Evolutionary conservation across 2,113 vertebrate genomes (phyloP).

Genomic region (Forbesichthys agassizii): DNA sequence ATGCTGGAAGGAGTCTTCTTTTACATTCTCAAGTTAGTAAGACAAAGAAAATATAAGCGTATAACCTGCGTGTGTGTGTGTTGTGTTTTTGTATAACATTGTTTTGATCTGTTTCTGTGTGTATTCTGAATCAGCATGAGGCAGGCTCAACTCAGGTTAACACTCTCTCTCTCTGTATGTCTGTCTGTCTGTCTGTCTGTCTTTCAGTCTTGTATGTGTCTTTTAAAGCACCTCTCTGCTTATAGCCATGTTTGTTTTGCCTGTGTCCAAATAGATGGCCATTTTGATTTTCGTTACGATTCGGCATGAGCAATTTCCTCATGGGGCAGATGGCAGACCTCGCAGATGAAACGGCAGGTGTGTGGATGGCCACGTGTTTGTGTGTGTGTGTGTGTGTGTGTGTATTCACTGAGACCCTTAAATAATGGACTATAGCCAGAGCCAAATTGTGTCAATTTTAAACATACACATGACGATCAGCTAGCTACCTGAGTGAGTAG

Average conservation of each 20-base stretch:
- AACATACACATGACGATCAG: no score
- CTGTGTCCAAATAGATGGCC: slow-evolving; percentile 22
- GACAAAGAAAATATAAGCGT: no score
- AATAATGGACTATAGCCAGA: slow-evolving; percentile 21
- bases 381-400: neutral
- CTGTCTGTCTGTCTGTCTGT: neutral
- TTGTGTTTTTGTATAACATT: slow-evolving; percentile 6
- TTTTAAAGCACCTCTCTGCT: slow-evolving; percentile 9
- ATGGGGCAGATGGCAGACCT: neutral
- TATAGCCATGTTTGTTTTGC: neutral
- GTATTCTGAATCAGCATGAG: slow-evolving; percentile 15
- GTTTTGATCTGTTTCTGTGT: slow-evolving; percentile 1
- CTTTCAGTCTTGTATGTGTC: slow-evolving; percentile 40
- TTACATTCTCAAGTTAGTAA: no score
- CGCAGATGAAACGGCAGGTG: slow-evolving; percentile 23
- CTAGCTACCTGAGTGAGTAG: no score
- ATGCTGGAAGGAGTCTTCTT: no score
- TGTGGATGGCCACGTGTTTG: slow-evolving; percentile 5
- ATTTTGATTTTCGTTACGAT: slow-evolving; percentile 45
- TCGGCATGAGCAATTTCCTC: slow-evolving; percentile 37
- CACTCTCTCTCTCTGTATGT: neutral
- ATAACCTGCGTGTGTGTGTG: neutral
- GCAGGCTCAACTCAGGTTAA: slow-evolving; percentile 22
- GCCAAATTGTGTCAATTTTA: no score
- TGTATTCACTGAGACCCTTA: neutral